Evolutionary conservation across 2,888 invertebrate species (phyloP), one percentile per base, ranked within the genome.

Genomic region (Thalpophila matura): DNA sequence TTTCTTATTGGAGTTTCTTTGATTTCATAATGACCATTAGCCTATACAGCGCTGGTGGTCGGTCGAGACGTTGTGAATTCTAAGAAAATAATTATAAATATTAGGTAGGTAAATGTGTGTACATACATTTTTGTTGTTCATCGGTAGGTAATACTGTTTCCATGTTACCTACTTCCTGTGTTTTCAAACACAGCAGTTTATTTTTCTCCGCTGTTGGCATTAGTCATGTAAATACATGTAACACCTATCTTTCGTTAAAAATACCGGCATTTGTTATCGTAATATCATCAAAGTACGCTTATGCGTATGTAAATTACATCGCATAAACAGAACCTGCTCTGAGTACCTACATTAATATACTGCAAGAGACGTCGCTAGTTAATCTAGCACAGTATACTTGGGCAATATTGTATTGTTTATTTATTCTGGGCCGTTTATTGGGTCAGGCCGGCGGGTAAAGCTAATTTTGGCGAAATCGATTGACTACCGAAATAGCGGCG

Each of bases 391-490:
- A 64, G 50, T 65, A 57, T 60, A 54, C 59, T 49, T 51, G 14
- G 18, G 20, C 35, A 55, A 61, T 68, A 59, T 61, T 51, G 63
- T 43, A 54, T 60, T 73, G 75, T 80, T 80, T 79, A 82, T 79
- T 77, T 79, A 76, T 74, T 68, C 61, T 18, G 47, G 27, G n/a
- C 26, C 43, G 45, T 71, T 74, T 79, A 83, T 76, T 81, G 61
- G 83, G 82, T 83, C 83, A 78, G 63, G 53, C 51, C 69, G 68
- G 49, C 70, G 40, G 49, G 51, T 37, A 45, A 45, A 66, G 43
- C 59, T 76, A 65, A 66, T 71, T 77, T 68, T 60, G 71, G 45
- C 56, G 72, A 64, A 75, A 80, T 82, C 82, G 67, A 83, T 83
- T 42, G 55, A 1, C 47, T 65, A 66, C 68, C 51, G 65, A 80